Evolutionary conservation across 2,888 invertebrate genomes (phyloP), one percentile per base, ranked within the genome.

Genomic region (Agrochola lota): DNA sequence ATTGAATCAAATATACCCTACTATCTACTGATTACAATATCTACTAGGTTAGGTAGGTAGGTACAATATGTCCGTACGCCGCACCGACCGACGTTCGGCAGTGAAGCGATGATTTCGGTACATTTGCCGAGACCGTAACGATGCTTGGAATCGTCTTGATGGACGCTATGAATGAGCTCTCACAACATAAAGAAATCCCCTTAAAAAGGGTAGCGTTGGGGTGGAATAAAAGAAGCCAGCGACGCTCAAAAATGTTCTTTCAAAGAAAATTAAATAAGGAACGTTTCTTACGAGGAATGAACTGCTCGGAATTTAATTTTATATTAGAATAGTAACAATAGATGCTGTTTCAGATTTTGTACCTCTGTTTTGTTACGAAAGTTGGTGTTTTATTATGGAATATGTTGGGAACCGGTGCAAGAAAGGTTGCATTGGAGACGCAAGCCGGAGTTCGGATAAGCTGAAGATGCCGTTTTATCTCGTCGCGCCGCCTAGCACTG

Each of bases 111-210:
- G 96, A 97, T 97, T 96, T 96, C 95, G 95, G 94, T 96, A 97
- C 97, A 97, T 97, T 97, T 97, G 96, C 95, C 95, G 95, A 96
- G 97, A 97, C 97, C 97, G 97, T 97, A 97, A 97, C 97, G 97
- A 97, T 95, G 94, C 95, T 94, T 94, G 95, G 97, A 97, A 97
- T 97, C 96, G 97, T 96, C 97, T 97, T 97, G 97, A 97, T 97
- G 97, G 97, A 97, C 97, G 97, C 97, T 97, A 95, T 94, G 95
- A 97, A 97, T 97, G 97, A 97, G 96, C 97, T 97, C 96, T 96
- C 96, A 96, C 95, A 95, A 96, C 97, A 96, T 96, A 96, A 97
- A 97, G 97, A 96, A 97, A 97, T 96, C 96, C 96, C 96, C 96
- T 96, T 96, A 96, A 96, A 96, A 96, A 96, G 96, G 96, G 96